Evolutionary conservation across 2,113 vertebrate genomes (phyloP).

Genomic region (Rattus norvegicus): DNA sequence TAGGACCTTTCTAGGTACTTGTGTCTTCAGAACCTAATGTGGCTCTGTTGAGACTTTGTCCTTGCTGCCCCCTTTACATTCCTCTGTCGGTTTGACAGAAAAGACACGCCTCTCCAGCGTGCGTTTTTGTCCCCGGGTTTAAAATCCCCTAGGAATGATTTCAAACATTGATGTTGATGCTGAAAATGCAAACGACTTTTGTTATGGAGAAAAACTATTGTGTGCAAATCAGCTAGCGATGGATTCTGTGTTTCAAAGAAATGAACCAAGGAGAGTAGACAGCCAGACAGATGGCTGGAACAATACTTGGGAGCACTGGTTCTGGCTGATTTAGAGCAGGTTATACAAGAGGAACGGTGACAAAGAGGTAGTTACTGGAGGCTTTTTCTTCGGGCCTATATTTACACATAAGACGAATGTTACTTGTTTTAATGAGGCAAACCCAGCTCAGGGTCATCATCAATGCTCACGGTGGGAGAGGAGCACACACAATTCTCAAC

Average conservation of each 20-base stretch:
- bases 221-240: background rate
- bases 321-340: background rate
- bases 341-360: background rate
- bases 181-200: background rate
- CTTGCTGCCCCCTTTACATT: background rate
- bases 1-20: background rate
- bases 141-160: background rate
- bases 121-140: background rate
- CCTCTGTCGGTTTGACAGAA: background rate
- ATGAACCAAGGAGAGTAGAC: background rate
- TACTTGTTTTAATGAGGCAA: background rate
- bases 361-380: background rate
- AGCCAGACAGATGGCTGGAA: background rate
- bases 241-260: conserved; percentile 20
- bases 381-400: background rate
- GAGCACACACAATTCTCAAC: background rate
- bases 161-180: background rate
- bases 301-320: background rate
- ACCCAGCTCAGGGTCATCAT: background rate
- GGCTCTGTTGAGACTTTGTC: background rate
- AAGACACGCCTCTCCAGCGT: background rate
- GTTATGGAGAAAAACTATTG: background rate
- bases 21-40: background rate
- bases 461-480: background rate
- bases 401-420: conserved; percentile 1